Base-by-base conservation (phyloP, 2,888 invertebrate species). In the Himalopsyche anomala region DNA sequence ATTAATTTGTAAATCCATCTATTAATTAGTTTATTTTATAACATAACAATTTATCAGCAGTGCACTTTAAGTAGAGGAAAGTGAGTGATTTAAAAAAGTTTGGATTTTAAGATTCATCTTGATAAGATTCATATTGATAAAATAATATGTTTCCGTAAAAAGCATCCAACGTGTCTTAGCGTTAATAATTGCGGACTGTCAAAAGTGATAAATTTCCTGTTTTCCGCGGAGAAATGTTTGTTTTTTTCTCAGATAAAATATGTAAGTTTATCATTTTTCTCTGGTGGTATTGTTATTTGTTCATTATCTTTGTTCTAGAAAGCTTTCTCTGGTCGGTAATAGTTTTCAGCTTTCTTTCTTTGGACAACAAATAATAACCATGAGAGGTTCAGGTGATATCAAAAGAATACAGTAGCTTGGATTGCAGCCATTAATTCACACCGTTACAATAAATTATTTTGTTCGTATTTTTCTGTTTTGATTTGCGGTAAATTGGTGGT, bases 361-460 rank as follows among this genome's bases (percentile, higher is more conserved):
- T n/a, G 12, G 74, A 12, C 42, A n/a, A 45, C 6, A 42, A 56
- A 69, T 83, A 83, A 83, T 83, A 42, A 83, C 51, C 36, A 74
- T 74, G 74, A 38, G 74, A 74, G 69, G 85, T 74, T 81, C 87
- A 85, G 87, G 87, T 87, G 87, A 84, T 82, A 84, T 54, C 56
- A 84, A 85, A 87, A 85, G 81, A 85, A 80, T n/a, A 87, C 85
- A 54, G 74, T 85, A 79, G 79, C 82, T 69, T 12, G 74, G 84
- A 84, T 82, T 80, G 82, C 69, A 84, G 36, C 79, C 87, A 87
- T 87, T 85, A 84, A 87, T n/a, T 87, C 87, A 86, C 80, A 56
- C n/a, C 17, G 55, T 74, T 74, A 74, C 74, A 74, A 74, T 74
- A 74, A 74, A 74, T 74, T 74, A 38, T 74, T 74, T 38, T 74